Conservation (phyloP, 1,140 invertebrate species). For the Nephotettix cincticeps region DNA sequence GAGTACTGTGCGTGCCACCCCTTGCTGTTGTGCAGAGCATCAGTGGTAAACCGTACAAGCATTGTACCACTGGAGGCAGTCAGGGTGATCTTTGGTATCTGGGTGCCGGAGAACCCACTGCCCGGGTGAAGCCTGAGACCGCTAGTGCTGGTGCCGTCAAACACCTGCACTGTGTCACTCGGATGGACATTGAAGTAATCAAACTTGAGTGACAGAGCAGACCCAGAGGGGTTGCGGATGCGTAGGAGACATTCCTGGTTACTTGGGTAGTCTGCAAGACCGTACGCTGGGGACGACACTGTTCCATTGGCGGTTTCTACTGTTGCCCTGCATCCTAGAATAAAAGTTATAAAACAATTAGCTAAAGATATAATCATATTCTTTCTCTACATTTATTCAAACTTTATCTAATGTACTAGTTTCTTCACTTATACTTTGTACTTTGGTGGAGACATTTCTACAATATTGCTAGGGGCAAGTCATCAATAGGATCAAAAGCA, state of each 20-base stretch:
- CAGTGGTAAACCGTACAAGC: slow-evolving; percentile 83
- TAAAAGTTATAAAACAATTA: background rate
- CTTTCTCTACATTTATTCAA: background rate
- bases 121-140: slow-evolving; percentile 85
- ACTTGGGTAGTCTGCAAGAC: slow-evolving; percentile 80
- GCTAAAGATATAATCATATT: background rate
- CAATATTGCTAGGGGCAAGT: too few species aligned
- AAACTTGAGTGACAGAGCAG: slow-evolving; percentile 85
- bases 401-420: background rate
- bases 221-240: slow-evolving; percentile 80
- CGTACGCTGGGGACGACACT: slow-evolving; percentile 83
- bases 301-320: slow-evolving; percentile 80
- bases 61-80: slow-evolving; percentile 92
- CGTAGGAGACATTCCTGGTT: slow-evolving; percentile 90
- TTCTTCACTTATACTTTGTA: too few species aligned
- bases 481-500: too few species aligned
- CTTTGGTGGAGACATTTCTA: too few species aligned
- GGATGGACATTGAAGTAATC: slow-evolving; percentile 81
- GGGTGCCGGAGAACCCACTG: slow-evolving; percentile 80
- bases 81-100: slow-evolving; percentile 81
- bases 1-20: slow-evolving; percentile 92
- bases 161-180: slow-evolving; percentile 87
- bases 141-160: slow-evolving; percentile 82
- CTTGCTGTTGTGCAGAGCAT: slow-evolving; percentile 77
- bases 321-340: slow-evolving; percentile 69